Conservation (phyloP, 2,113 vertebrate species). For the Elgaria multicarinata region DNA sequence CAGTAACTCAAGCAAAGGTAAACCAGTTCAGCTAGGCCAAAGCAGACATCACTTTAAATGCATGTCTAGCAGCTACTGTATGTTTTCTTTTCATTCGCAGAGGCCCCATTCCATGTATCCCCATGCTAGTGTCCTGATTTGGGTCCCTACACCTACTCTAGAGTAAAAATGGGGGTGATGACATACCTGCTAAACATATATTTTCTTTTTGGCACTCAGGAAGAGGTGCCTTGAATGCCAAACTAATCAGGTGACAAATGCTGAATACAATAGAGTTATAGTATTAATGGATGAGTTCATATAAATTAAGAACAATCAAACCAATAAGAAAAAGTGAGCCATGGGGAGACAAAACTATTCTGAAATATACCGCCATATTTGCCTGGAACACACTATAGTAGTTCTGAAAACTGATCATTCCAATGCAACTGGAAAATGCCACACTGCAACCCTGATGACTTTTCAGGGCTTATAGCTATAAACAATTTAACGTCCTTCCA, state of each 20-base stretch:
- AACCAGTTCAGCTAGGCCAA: not conserved
- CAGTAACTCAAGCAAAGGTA: not conserved
- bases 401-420: slow-evolving; percentile 48
- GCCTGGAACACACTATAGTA: not conserved
- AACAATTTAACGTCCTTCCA: slow-evolving; percentile 69
- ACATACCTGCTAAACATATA: too few relatives aligned
- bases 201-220: not conserved
- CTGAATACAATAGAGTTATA: not conserved
- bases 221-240: not conserved
- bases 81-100: too few relatives aligned
- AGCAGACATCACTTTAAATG: too few relatives aligned
- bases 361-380: not conserved
- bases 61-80: too few relatives aligned
- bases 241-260: not conserved
- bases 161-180: too few relatives aligned
- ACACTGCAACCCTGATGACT: slow-evolving; percentile 55
- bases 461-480: slow-evolving; percentile 67
- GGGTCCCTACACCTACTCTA: too few relatives aligned
- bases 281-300: not conserved
- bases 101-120: too few relatives aligned
- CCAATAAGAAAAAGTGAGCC: not conserved
- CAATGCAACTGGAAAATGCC: slow-evolving; percentile 59
- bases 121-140: too few relatives aligned
- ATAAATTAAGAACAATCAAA: not conserved
- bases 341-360: not conserved